Evolutionary conservation across 2,113 vertebrate genomes (phyloP).

Genomic region (Myiozetetes cayanensis): DNA sequence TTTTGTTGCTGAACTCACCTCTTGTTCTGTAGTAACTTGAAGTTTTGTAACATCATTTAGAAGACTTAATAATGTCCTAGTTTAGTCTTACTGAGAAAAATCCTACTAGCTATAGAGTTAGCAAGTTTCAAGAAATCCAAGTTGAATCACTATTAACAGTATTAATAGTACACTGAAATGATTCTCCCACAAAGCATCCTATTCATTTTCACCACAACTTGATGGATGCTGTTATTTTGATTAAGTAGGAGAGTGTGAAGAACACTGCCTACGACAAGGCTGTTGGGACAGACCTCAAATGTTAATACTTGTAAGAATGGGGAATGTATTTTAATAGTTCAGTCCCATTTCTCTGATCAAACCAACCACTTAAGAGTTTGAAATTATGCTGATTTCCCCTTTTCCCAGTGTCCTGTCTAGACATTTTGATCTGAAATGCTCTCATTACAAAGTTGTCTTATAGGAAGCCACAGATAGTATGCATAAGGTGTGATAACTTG

Average conservation of each 20-base stretch:
- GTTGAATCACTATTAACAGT: neutral
- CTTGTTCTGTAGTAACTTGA: neutral
- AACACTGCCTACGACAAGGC: slow-evolving; percentile 22
- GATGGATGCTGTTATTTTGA: slow-evolving; percentile 22
- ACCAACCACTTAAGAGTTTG: neutral
- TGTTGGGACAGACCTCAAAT: slow-evolving; percentile 31
- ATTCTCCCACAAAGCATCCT: slow-evolving; percentile 8
- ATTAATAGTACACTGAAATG: neutral
- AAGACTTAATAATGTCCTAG: neutral
- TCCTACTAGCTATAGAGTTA: neutral
- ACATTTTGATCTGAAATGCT: neutral
- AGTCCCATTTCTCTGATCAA: neutral
- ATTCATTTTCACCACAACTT: slow-evolving; percentile 30
- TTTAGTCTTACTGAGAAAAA: neutral
- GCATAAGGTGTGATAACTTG: neutral
- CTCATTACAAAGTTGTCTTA: neutral
- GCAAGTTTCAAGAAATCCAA: neutral
- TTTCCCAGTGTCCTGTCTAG: neutral
- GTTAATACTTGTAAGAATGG: neutral
- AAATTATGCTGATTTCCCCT: neutral
- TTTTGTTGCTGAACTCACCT: neutral
- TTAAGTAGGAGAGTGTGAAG: slow-evolving; percentile 41
- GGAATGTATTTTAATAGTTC: neutral
- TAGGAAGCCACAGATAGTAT: neutral
- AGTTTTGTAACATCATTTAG: neutral